phyloP scores from a whole-genome alignment of 2,113 vertebrate species.

The Sceloporus tristichus region DNA sequence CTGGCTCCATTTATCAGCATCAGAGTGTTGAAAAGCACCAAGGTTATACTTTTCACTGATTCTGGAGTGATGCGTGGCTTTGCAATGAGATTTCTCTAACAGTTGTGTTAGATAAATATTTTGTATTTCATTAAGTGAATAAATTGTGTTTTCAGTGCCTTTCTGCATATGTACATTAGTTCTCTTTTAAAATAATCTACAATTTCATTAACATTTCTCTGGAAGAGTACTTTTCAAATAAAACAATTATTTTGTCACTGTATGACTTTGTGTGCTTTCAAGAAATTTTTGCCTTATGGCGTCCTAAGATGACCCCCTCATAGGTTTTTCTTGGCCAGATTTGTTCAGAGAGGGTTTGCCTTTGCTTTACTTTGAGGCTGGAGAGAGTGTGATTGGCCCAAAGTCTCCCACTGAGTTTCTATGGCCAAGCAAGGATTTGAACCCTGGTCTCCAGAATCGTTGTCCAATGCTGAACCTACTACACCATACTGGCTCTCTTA shows the following conservation, averaged over 20 bases:
- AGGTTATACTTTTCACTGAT: background rate
- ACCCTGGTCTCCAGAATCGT: no score
- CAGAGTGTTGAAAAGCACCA: background rate
- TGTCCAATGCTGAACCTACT: no score
- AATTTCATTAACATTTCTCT: background rate
- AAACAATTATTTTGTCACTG: background rate
- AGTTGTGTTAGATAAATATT: background rate
- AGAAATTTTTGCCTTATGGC: no score
- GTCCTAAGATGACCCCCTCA: no score
- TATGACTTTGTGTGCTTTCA: background rate
- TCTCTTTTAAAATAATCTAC: background rate
- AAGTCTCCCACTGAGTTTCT: no score
- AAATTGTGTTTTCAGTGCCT: background rate
- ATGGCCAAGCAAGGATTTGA: no score
- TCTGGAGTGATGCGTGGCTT: background rate
- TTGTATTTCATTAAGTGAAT: background rate
- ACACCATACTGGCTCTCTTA: no score
- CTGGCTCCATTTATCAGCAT: background rate
- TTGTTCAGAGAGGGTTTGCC: no score
- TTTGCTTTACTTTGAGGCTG: no score
- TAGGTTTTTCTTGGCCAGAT: no score
- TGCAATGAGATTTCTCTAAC: background rate
- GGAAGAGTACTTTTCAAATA: slow-evolving; percentile 24
- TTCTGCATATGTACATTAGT: background rate
- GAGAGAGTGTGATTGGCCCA: no score